phyloP scores from a whole-genome alignment of 2,888 invertebrate species.

The Phoenoteleia sp. region DNA sequence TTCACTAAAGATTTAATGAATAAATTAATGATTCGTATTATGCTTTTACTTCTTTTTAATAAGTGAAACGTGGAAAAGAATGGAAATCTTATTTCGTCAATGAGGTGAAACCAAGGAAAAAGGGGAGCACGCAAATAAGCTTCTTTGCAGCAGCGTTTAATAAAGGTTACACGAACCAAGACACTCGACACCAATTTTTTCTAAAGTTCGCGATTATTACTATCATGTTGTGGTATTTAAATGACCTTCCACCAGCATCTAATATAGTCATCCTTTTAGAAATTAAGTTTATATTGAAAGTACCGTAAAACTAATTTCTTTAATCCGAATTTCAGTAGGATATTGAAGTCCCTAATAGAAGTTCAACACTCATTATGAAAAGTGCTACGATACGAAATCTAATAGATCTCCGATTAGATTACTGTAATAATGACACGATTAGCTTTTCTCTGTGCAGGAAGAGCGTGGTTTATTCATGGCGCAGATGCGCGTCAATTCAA shows the following conservation, averaged over 20 bases:
- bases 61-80: not conserved
- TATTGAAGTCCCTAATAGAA: slow-evolving; percentile 6
- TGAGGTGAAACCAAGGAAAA: not conserved
- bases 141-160: not conserved
- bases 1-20: not conserved
- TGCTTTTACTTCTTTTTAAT: not conserved
- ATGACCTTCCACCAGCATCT: slow-evolving; percentile 10
- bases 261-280: slow-evolving; percentile 34
- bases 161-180: not conserved
- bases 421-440: slow-evolving; percentile 16
- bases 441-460: slow-evolving; percentile 1
- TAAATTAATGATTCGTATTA: not conserved
- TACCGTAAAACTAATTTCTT: slow-evolving; percentile 31
- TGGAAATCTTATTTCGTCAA: not conserved
- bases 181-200: not conserved
- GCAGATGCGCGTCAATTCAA: not conserved
- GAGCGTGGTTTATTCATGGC: slow-evolving; percentile 16
- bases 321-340: slow-evolving; percentile 12
- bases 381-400: slow-evolving; percentile 22
- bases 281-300: slow-evolving; percentile 32
- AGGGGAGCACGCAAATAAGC: not conserved
- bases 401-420: slow-evolving; percentile 38
- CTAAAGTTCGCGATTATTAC: slow-evolving; percentile 13
- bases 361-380: slow-evolving; percentile 27
- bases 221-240: slow-evolving; percentile 30